Evolutionary conservation across 1,140 invertebrate genomes (phyloP).

Genomic region (Lepidurus arcticus): DNA sequence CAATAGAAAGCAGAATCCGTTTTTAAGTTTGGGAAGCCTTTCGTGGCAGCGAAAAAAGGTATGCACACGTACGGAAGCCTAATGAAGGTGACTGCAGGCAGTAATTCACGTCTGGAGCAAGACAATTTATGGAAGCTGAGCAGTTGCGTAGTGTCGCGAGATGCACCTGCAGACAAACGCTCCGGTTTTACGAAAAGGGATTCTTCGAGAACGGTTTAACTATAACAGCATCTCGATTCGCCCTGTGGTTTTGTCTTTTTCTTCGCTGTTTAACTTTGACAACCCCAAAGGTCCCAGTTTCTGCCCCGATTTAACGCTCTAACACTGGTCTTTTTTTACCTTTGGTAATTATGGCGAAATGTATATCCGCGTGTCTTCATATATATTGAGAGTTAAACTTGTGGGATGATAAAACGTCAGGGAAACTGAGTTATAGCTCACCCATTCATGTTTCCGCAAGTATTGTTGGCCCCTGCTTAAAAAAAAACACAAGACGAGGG

Average conservation of each 20-base stretch:
- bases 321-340: background rate
- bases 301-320: background rate
- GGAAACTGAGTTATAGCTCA: conserved; percentile 5
- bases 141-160: background rate
- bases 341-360: no score
- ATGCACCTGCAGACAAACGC: background rate
- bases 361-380: no score
- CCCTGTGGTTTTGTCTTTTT: background rate
- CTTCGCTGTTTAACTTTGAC: background rate
- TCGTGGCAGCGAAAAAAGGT: background rate
- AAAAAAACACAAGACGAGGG: background rate
- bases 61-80: background rate
- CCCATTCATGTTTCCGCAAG: background rate
- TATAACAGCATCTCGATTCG: background rate
- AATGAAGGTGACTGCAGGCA: conserved; percentile 17
- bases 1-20: background rate
- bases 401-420: background rate
- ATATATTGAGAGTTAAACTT: background rate
- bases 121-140: conserved; percentile 3
- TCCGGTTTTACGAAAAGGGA: background rate
- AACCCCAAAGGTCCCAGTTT: background rate
- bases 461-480: background rate
- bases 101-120: conserved; percentile 6
- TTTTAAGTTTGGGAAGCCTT: background rate
- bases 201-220: no score